Conservation (phyloP, 2,888 invertebrate genomes). For the Sarcophaga caerulescens region DNA sequence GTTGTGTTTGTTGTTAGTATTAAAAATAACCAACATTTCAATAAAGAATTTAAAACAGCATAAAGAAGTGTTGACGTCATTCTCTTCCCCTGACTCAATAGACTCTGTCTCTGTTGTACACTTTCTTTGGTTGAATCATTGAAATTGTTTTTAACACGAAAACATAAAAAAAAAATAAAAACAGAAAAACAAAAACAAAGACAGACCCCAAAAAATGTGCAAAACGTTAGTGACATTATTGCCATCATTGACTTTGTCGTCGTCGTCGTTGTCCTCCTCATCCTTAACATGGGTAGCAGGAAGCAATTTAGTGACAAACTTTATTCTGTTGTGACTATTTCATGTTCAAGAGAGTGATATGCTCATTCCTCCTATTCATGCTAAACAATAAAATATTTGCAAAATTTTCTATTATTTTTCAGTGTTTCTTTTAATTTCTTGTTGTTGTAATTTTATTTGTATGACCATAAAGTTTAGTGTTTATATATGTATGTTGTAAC, state of each 20-base stretch:
- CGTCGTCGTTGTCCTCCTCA: slow-evolving; percentile 9
- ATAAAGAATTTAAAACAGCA: slow-evolving; percentile 16
- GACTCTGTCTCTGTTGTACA: neutral
- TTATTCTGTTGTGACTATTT: slow-evolving; percentile 24
- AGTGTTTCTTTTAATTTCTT: neutral
- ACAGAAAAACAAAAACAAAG: slow-evolving; percentile 18
- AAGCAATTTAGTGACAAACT: slow-evolving; percentile 64
- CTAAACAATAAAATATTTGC: slow-evolving; percentile 63
- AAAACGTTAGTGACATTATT: slow-evolving; percentile 61
- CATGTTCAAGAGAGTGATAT: neutral
- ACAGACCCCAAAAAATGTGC: too few relatives aligned
- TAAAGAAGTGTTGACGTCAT: slow-evolving; percentile 59
- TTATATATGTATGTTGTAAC: slow-evolving; percentile 36
- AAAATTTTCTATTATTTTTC: slow-evolving; percentile 36
- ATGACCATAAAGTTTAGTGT: slow-evolving; percentile 47
- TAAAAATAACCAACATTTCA: neutral
- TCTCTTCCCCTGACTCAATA: neutral
- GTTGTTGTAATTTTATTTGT: slow-evolving; percentile 4
- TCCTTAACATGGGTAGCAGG: slow-evolving; percentile 32
- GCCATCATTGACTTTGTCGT: slow-evolving; percentile 63
- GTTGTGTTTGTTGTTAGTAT: neutral
- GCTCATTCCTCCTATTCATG: neutral
- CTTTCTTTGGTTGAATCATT: slow-evolving; percentile 49
- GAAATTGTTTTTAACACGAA: slow-evolving; percentile 36
- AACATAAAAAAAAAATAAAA: slow-evolving; percentile 4